These are phyloP conservation scores for Guaruba guarouba DNA, from an alignment of 2,113 vertebrate genomes.

Conservation along the genomic window DNA sequence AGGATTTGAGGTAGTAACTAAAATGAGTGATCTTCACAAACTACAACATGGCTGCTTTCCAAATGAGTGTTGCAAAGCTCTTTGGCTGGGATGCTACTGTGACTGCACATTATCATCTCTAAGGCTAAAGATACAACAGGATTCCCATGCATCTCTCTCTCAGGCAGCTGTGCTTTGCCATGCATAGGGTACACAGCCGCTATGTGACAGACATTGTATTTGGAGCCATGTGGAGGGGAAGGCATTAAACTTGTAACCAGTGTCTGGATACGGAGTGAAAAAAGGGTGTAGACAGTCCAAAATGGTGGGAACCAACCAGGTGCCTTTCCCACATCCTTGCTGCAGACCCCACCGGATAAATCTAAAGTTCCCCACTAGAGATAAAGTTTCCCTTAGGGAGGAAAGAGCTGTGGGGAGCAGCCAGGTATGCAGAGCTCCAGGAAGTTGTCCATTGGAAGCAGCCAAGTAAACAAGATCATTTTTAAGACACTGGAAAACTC, in stretches of 20 bases:
- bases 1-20: neutral
- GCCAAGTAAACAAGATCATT: neutral
- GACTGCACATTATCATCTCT: neutral
- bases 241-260: neutral
- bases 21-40: neutral
- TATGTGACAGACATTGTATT: accelerated
- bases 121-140: neutral
- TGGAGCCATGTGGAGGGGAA: neutral
- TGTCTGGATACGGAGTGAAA: neutral
- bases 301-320: accelerated
- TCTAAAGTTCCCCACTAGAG: neutral
- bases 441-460: neutral
- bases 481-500: neutral
- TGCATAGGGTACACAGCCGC: neutral
- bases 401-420: neutral
- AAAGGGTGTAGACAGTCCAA: neutral
- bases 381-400: neutral
- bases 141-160: neutral
- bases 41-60: neutral
- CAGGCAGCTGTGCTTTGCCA: neutral
- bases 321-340: neutral
- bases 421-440: neutral
- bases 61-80: neutral
- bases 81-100: neutral
- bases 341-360: neutral